These are phyloP conservation scores for Calameuta pallipes DNA, from an alignment of 2,888 invertebrate genomes.

Conservation along the genomic window DNA sequence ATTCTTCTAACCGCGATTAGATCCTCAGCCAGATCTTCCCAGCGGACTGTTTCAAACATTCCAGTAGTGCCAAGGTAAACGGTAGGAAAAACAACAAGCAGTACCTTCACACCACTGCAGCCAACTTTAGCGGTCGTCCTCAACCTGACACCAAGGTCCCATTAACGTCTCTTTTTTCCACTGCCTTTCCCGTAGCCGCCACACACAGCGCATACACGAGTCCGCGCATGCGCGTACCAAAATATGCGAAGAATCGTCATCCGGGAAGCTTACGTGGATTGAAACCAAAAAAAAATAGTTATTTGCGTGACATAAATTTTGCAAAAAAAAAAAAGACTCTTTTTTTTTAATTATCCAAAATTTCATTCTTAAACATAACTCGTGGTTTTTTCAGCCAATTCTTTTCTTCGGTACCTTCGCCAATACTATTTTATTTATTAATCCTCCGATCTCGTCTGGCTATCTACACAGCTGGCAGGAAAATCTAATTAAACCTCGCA, in stretches of 20 bases:
- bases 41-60: neutral
- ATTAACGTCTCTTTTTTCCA: neutral
- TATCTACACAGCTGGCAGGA: neutral
- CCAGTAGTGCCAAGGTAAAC: conserved; percentile 26
- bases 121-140: conserved; percentile 26
- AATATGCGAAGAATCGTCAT: neutral
- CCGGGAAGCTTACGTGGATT: neutral
- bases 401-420: too few relatives aligned
- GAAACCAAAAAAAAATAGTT: neutral
- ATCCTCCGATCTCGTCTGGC: too few relatives aligned
- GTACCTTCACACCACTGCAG: neutral
- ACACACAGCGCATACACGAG: neutral
- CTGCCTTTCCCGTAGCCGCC: neutral
- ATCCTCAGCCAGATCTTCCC: neutral
- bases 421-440: neutral
- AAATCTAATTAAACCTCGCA: neutral
- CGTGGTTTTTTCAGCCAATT: too few relatives aligned
- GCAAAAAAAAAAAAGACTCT: too few relatives aligned
- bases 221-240: neutral
- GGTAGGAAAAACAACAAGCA: conserved; percentile 12
- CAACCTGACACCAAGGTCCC: conserved; percentile 34
- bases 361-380: neutral
- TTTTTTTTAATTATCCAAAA: neutral
- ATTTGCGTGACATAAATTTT: neutral
- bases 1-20: neutral